phyloP scores from a whole-genome alignment of 2,113 vertebrate genomes.

The Pterocles burchelli region DNA sequence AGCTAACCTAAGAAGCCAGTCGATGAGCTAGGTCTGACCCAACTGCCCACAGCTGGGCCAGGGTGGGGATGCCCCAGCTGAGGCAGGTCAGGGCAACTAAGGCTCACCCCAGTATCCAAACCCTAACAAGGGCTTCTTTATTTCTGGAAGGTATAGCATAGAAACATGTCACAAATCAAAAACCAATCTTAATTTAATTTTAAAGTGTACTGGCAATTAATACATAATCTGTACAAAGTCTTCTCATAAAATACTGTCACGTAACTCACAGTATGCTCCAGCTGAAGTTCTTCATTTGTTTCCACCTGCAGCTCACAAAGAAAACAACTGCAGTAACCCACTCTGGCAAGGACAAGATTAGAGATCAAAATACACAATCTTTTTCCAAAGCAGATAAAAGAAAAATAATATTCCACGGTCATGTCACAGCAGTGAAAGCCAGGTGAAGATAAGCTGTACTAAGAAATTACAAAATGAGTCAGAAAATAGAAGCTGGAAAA shows the following conservation, averaged over 20 bases:
- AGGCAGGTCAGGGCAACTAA: neutral
- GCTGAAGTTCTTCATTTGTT: neutral
- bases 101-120: rapidly evolving
- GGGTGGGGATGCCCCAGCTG: neutral
- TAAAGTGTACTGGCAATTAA: neutral
- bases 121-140: neutral
- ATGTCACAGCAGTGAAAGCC: neutral
- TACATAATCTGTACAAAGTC: neutral
- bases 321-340: neutral
- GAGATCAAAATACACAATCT: conserved; percentile 3
- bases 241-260: neutral
- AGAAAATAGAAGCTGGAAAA: neutral
- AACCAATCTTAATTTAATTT: neutral
- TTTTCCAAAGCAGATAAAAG: conserved; percentile 4
- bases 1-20: rapidly evolving
- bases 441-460: neutral
- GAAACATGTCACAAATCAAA: neutral
- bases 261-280: neutral
- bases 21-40: rapidly evolving
- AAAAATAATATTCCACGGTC: neutral
- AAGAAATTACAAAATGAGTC: conserved; percentile 1
- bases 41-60: neutral
- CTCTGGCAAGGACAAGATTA: neutral
- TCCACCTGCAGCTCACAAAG: neutral
- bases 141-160: neutral